Base-by-base conservation (phyloP, 2,113 vertebrate species). In the Megaceryle maxima region DNA sequence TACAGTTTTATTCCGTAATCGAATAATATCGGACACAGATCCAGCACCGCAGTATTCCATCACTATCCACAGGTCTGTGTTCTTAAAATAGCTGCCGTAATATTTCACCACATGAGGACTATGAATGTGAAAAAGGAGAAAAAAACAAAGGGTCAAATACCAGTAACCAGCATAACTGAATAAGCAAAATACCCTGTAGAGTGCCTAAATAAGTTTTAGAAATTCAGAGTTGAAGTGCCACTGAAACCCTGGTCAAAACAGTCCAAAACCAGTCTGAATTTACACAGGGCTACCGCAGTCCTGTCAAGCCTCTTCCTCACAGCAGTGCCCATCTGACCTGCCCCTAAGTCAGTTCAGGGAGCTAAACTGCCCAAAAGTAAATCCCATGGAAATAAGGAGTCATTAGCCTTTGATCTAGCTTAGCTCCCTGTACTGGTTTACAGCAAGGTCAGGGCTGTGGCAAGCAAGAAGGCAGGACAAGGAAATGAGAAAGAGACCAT, bases 71-170 rank as follows among this genome's bases (percentile, higher is more conserved):
- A 99, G 97, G 97, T 99, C 99, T 5, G 98, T 99, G 97, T 99
- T 99, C 96, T 99, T 99, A 97, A 99, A 99, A 92, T 99, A 99
- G 98, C 99, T 99, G 97, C 99, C 99, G 0, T 99, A 99, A 77
- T 99, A 99, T 29, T 98, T 98, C 64, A 99, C 99, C 35, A 99
- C 99, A 18, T 99, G 99, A 43, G 98, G 98, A 90, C 99, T 99
- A 96, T 1, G 35, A 76, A 79, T 3, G 29, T 31, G 50, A 80
- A 67, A 77, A 78, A 88, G 41, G 14, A 88, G 51, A 64, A 70
- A 41, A 88, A 82, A 88, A 80, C 19, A 24, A 31, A 92, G 22
- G 20, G 56, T 96, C 33, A 96, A 13, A 79, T 17, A 59, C 11
- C 41, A 78, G 44, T 9, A 74, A 69, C 3, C 15, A 85, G 39